Conservation (phyloP, 1,140 invertebrate genomes). For the Sipha flava region DNA sequence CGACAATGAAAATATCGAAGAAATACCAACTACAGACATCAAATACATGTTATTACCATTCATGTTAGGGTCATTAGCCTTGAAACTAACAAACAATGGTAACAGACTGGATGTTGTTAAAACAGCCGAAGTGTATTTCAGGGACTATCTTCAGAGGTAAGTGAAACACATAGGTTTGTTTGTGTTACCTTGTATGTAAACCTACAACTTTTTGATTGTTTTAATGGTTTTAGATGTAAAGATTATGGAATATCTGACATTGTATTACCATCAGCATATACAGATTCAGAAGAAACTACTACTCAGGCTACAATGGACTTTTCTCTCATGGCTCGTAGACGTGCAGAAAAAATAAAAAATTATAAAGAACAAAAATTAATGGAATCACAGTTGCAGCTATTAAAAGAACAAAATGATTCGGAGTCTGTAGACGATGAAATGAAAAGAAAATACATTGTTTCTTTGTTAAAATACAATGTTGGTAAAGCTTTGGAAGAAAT, state of each 20-base stretch:
- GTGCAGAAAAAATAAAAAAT: slow-evolving; percentile 67
- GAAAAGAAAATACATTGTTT: slow-evolving; percentile 72
- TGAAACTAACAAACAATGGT: slow-evolving; percentile 54
- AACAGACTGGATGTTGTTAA: slow-evolving; percentile 60
- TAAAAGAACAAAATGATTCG: slow-evolving; percentile 52
- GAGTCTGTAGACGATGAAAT: slow-evolving; percentile 65
- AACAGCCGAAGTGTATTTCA: slow-evolving; percentile 71
- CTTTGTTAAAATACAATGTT: slow-evolving; percentile 65
- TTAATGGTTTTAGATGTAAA: slow-evolving; percentile 47
- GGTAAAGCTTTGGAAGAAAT: slow-evolving; percentile 70
- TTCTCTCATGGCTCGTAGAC: slow-evolving; percentile 41
- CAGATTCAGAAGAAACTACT: slow-evolving; percentile 33
- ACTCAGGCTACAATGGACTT: slow-evolving; percentile 36
- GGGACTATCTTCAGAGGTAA: slow-evolving; percentile 66
- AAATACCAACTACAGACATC: slow-evolving; percentile 73
- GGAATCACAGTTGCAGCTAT: slow-evolving; percentile 55
- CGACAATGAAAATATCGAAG: slow-evolving; percentile 76
- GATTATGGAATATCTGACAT: slow-evolving; percentile 65
- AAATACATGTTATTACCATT: slow-evolving; percentile 77
- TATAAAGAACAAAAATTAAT: slow-evolving; percentile 73
- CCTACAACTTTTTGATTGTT: neutral
- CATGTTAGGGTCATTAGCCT: slow-evolving; percentile 63
- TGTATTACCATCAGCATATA: slow-evolving; percentile 45
- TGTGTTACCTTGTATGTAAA: neutral
- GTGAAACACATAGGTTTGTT: neutral